Evolutionary conservation across 2,888 invertebrate genomes (phyloP).

Genomic region (Physocephala rufipes): DNA sequence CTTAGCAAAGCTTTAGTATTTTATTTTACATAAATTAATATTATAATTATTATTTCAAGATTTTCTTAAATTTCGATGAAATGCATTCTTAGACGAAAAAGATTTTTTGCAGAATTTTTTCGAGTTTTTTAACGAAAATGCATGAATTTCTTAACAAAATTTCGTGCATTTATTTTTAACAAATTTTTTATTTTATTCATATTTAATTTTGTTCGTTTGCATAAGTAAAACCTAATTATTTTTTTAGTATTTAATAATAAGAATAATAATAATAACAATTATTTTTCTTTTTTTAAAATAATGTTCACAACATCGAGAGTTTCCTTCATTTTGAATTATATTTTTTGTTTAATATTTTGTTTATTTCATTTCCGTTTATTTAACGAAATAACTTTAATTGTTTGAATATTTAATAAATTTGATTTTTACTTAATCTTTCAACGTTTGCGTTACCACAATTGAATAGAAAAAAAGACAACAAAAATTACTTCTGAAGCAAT

Average conservation of each 20-base stretch:
- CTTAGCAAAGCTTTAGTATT: constrained; percentile 29
- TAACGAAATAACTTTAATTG: constrained; percentile 21
- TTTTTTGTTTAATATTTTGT: constrained; percentile 29
- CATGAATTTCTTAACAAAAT: neutral
- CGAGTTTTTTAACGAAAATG: constrained; percentile 45
- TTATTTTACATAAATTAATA: constrained; percentile 20
- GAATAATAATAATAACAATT: constrained; percentile 14
- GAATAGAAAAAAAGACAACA: no score
- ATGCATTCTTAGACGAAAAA: constrained; percentile 38
- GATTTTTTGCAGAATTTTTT: constrained; percentile 34
- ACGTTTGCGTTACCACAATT: constrained; percentile 17
- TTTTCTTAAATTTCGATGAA: constrained; percentile 31
- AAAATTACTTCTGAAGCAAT: no score
- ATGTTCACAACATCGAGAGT: constrained; percentile 66
- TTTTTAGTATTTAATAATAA: constrained; percentile 35
- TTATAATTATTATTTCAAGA: neutral
- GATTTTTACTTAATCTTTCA: constrained; percentile 26
- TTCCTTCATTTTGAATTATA: constrained; percentile 41
- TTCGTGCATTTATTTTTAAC: constrained; percentile 37
- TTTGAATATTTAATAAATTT: constrained; percentile 31
- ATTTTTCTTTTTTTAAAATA: constrained; percentile 60
- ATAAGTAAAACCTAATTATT: constrained; percentile 33
- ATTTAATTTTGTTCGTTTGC: constrained; percentile 18
- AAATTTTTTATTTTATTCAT: constrained; percentile 34
- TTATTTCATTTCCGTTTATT: constrained; percentile 30